Conservation (phyloP, 2,888 invertebrate species). For the Tricholauxania praeusta region DNA sequence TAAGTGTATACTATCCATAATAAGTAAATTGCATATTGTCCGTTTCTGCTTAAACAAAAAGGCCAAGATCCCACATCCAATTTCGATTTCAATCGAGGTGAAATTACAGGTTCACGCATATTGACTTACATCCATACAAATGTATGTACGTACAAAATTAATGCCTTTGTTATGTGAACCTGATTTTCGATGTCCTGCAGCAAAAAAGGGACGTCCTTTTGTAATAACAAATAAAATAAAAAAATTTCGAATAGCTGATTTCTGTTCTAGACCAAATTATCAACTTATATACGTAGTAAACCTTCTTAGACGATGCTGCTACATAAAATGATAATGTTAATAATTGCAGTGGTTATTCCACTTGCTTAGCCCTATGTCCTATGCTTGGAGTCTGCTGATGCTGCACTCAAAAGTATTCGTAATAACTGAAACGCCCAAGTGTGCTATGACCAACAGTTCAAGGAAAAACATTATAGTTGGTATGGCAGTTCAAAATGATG, state of each 20-base stretch:
- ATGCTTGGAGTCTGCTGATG: neutral
- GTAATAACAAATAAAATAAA: neutral
- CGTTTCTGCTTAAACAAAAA: neutral
- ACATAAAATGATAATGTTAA: neutral
- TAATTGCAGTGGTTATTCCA: neutral
- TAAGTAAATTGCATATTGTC: conserved; percentile 2
- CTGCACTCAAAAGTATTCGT: neutral
- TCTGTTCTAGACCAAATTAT: conserved; percentile 9
- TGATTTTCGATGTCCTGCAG: neutral
- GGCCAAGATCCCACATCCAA: neutral
- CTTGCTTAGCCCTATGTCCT: neutral
- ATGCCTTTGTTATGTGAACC: neutral
- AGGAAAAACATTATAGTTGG: no score
- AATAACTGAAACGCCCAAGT: no score
- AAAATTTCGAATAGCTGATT: neutral
- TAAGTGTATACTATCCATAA: neutral
- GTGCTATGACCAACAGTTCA: no score
- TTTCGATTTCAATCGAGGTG: conserved; percentile 21
- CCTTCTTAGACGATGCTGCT: neutral
- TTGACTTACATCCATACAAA: neutral
- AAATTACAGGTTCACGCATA: conserved; percentile 8
- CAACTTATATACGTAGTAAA: neutral
- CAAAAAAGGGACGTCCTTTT: conserved; percentile 8
- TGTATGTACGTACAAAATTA: neutral
- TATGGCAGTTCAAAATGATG: no score